phyloP scores from a whole-genome alignment of 2,113 vertebrate species.

The Xiphophorus maculatus region DNA sequence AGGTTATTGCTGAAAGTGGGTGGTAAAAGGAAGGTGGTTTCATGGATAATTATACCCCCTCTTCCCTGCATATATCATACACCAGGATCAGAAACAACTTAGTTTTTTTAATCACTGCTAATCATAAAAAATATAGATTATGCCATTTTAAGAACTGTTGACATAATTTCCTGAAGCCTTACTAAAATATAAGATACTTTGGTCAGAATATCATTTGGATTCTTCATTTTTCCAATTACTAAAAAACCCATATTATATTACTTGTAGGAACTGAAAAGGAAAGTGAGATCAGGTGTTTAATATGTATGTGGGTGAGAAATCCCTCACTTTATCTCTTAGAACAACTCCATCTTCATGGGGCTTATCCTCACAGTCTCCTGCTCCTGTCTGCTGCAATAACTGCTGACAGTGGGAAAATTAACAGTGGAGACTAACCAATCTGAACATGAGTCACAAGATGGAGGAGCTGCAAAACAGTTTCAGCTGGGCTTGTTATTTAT shows the following conservation, averaged over 20 bases:
- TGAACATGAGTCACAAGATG: background rate
- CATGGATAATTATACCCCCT: constrained; percentile 38
- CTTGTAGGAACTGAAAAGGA: too few relatives aligned
- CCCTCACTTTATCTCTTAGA: background rate
- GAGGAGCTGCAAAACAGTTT: too few relatives aligned
- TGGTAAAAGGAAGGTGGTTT: constrained; percentile 28
- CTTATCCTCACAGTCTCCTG: background rate
- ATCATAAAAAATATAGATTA: background rate
- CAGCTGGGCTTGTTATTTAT: too few relatives aligned
- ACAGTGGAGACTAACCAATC: background rate
- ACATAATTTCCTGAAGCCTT: background rate
- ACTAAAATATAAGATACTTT: background rate
- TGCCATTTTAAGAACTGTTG: too few relatives aligned
- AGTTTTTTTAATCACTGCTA: background rate
- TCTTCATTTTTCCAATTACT: background rate
- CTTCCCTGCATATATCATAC: background rate
- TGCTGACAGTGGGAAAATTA: background rate
- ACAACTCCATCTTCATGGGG: background rate
- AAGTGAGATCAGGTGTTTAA: background rate
- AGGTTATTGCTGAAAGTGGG: background rate
- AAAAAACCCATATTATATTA: background rate
- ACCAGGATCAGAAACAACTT: background rate
- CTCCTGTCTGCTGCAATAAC: too few relatives aligned
- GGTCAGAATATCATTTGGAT: background rate
- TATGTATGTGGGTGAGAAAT: background rate